Evolutionary conservation across 2,797 vertebrate species (phyloP), one percentile per base, ranked within the genome.

Genomic region (Muscicapa comitata): DNA sequence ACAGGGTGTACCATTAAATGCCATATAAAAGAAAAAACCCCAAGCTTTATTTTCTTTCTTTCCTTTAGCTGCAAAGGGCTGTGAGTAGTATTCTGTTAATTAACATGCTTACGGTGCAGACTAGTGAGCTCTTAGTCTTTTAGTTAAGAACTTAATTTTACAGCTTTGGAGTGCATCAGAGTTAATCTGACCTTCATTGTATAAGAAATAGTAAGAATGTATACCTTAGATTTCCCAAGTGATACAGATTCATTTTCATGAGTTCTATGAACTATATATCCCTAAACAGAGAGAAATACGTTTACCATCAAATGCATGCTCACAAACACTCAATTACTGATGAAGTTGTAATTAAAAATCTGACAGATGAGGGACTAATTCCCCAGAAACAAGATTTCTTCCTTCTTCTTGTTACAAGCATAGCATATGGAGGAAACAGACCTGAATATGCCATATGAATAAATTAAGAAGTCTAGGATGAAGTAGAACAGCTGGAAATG

Each of bases 401-500:
- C 72, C 42, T 75, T 66, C 38, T 80, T 79, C 50, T 88, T 90
- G 17, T 75, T 85, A 71, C 29, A 48, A 96, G 50, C 54, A 35
- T 53, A 77, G 53, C n/a, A 14, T 89, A 54, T 31, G 38, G 53
- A 86, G 42, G 24, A 84, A 93, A 75, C 58, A 80, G 48, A 81
- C 68, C 62, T 93, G 88, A 79, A 81, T 88, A 43, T 45, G 45
- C 19, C 75, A 76, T 59, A 91, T 86, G 76, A 83, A 94, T 91
- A 95, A 92, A 96, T 93, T 93, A 91, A 90, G 78, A 86, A 17
- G n/a, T 66, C 79, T 83, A 81, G 31, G 40, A 71, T 75, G 76
- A 94, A 93, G 61, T 17, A 72, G 73, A 96, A 86, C 95, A 96
- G 91, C 92, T 96, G 94, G 92, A 94, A 94, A 86, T 81, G 16